Percentiles rank a stretch among this genome's conserved stretches.
Evolutionary conservation across 37 sponge, comb jelly and placozoan species (phyloP).

Genomic region (Beroe ovata): DNA sequence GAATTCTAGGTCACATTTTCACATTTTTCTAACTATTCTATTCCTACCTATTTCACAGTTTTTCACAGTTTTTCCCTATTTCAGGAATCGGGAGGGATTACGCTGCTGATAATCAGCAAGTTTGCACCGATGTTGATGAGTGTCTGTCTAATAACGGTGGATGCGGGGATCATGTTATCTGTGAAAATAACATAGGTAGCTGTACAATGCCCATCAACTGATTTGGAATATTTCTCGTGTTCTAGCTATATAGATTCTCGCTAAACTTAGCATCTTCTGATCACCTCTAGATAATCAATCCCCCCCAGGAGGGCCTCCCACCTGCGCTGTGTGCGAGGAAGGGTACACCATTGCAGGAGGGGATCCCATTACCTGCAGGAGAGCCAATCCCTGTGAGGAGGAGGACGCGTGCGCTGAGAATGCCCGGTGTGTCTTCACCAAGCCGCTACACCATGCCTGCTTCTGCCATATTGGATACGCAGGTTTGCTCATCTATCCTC

Average conservation of each 20-base stretch:
- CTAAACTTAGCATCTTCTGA: too few species aligned
- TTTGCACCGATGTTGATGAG: slow-evolving; percentile 55
- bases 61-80: too few species aligned
- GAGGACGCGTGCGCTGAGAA: slow-evolving; percentile 31
- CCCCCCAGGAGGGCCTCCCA: neutral
- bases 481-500: too few species aligned
- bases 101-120: slow-evolving; percentile 17
- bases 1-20: too few species aligned
- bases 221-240: too few species aligned
- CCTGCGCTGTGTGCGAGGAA: slow-evolving; percentile 13
- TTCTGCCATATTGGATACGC: slow-evolving; percentile 53
- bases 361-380: neutral
- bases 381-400: slow-evolving; percentile 26
- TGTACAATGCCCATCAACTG: too few species aligned
- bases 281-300: too few species aligned
- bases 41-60: too few species aligned
- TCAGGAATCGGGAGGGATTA: slow-evolving; percentile 65
- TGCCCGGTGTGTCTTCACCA: slow-evolving; percentile 10
- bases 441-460: slow-evolving; percentile 24
- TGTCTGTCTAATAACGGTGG: slow-evolving; percentile 10
- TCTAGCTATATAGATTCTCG: too few species aligned
- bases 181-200: slow-evolving; percentile 19
- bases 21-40: too few species aligned
- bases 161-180: slow-evolving; percentile 47
- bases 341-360: neutral